Conservation (phyloP, 2,113 vertebrate genomes). For the Macaca nemestrina region DNA sequence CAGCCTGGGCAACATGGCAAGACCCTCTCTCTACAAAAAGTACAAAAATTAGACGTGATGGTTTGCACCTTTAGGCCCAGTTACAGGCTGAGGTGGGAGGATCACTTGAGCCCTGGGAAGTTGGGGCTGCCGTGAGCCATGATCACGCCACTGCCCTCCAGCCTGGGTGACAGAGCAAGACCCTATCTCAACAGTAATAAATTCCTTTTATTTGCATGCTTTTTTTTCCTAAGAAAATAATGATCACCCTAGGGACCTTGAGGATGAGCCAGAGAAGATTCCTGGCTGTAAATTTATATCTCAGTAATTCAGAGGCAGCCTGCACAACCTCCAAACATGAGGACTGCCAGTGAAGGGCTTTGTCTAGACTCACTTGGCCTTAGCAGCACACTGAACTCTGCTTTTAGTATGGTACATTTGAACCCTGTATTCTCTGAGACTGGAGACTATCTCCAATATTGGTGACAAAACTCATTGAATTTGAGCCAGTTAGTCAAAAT, state of each 20-base stretch:
- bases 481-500: neutral
- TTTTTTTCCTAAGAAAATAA: conserved; percentile 4
- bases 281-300: neutral
- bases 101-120: too few species aligned
- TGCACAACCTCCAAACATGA: neutral
- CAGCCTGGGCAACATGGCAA: too few species aligned
- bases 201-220: neutral
- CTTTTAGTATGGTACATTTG: fast-evolving
- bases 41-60: too few species aligned
- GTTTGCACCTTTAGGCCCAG: too few species aligned
- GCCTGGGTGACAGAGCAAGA: too few species aligned
- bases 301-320: neutral
- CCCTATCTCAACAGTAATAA: too few species aligned
- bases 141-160: too few species aligned
- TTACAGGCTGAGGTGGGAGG: too few species aligned
- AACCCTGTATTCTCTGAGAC: neutral
- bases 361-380: fast-evolving
- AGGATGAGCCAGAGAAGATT: neutral
- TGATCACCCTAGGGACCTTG: neutral
- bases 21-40: too few species aligned
- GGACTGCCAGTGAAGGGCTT: neutral
- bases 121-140: too few species aligned
- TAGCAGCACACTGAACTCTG: neutral
- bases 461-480: neutral
- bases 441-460: neutral